Evolutionary conservation across 2,888 invertebrate genomes (phyloP), one percentile per base, ranked within the genome.

Genomic region (Trissonchulus latispiculum): DNA sequence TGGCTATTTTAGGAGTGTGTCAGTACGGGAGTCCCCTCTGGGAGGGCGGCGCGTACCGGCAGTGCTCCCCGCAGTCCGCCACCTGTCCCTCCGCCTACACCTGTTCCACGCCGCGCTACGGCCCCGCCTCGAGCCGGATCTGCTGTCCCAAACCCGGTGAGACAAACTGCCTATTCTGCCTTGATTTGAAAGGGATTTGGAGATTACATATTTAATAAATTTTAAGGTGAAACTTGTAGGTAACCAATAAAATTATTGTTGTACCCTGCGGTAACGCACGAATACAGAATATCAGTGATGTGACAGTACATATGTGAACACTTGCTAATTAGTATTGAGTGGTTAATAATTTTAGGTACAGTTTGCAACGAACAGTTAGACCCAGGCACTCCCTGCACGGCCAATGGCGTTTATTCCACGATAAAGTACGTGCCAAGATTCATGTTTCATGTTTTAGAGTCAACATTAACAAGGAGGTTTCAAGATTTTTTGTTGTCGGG

Each of bases 131-230:
- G n/a, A 29, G 32, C 23, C 2, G 35, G 15, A 32, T 71, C 23
- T 71, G 71, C 35, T 71, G 71, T 33, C 71, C 71, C 37, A 71
- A 61, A 36, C n/a, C 71, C 15, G 32, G 71, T 71, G 3, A 67
- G 68, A n/a, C n/a, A n/a, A n/a, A n/a, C n/a, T n/a, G n/a, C n/a
- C n/a, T n/a, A n/a, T n/a, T n/a, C n/a, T n/a, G n/a, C n/a, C n/a
- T n/a, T n/a, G n/a, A n/a, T n/a, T n/a, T n/a, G n/a, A n/a, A n/a
- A n/a, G n/a, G n/a, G n/a, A n/a, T n/a, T n/a, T n/a, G n/a, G n/a
- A n/a, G n/a, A n/a, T n/a, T n/a, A n/a, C n/a, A n/a, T n/a, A n/a
- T n/a, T n/a, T n/a, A n/a, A n/a, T n/a, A n/a, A n/a, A n/a, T n/a
- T n/a, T n/a, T n/a, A n/a, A n/a, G n/a, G n/a, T n/a, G n/a, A n/a